Percentiles rank a stretch among this genome's conserved stretches.
phyloP scores from a whole-genome alignment of 2,113 vertebrate species.

The Lanius ludovicianus region DNA sequence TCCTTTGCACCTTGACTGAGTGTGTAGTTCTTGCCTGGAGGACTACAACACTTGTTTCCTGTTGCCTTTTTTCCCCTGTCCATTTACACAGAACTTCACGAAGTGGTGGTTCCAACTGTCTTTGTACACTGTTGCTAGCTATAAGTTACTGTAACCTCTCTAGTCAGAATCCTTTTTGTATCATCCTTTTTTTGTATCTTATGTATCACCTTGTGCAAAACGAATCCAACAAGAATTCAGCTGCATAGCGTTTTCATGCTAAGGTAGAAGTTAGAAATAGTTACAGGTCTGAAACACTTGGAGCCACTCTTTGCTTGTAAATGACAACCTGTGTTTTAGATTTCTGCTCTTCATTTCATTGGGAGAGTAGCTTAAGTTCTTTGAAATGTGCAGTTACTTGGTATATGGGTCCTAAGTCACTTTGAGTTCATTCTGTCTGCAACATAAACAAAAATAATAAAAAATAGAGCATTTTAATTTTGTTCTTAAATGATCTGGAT shows the following conservation, averaged over 20 bases:
- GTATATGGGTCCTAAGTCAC: background rate
- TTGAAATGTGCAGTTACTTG: background rate
- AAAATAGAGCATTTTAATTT: background rate
- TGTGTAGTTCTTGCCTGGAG: background rate
- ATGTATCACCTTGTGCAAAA: background rate
- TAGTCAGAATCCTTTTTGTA: background rate
- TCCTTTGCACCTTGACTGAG: background rate
- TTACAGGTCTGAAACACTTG: background rate
- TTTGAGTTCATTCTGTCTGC: background rate
- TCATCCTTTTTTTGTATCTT: background rate
- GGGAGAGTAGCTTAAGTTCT: background rate
- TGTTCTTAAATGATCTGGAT: background rate
- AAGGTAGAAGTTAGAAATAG: background rate
- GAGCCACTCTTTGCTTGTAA: background rate
- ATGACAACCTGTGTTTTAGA: background rate
- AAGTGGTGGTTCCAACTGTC: background rate
- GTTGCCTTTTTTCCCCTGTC: background rate
- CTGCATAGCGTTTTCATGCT: background rate
- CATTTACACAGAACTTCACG: background rate
- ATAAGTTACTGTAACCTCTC: background rate
- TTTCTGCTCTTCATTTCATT: background rate
- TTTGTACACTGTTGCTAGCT: background rate
- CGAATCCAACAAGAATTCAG: background rate
- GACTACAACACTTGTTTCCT: background rate
- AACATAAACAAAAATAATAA: background rate